Base-by-base conservation (phyloP, 2,797 vertebrate genomes). In the Eutrigla gurnardus region DNA sequence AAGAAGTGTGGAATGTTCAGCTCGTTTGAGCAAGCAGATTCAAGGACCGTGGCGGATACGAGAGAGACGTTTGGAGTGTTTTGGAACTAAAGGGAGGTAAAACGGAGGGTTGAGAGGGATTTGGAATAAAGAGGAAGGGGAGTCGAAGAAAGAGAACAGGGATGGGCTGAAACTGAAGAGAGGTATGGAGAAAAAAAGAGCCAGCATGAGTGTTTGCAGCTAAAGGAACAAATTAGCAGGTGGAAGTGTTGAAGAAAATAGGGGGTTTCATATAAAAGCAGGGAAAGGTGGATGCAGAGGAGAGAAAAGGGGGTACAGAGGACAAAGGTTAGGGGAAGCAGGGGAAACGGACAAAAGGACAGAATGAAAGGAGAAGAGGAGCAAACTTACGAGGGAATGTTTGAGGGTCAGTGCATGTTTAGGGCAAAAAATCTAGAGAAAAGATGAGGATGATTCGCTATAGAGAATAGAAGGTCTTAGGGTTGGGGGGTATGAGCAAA, bases 21-120 rank as follows among this genome's bases (percentile, higher is more conserved):
- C 62, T 46, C 12, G 32, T 65, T 71, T 40, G 12, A 45, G 7
- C 10, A 49, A 47, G 54, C 37, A 2, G 18, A 70, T 49, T 65
- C 7, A 61, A 63, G 63, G 64, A 61, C 35, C 33, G 4, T 18
- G 32, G 32, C 6, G 17, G 61, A 69, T 59, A 46, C 40, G 61
- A 57, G 39, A 65, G 67, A 74, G 70, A 70, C 5, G 7, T 53
- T 25, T 67, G 14, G 53, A 73, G 75, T 73, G 65, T 81, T 86
- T 77, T 65, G 15, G 18, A 36, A 52, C 35, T 75, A 37, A 79
- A 78, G 14, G n/a, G 50, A 69, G 57, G 53, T 57, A 70, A 73
- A 82, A 62, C 47, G 72, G 53, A 83, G 70, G 79, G 75, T 84
- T 70, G 83, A 82, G 75, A 78, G 62, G 75, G 71, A 80, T 82